A percentile compares a stretch with the other conserved stretches of the same genome.
Conservation (phyloP, 2,888 invertebrate species). For the Leucophenga maculata region DNA sequence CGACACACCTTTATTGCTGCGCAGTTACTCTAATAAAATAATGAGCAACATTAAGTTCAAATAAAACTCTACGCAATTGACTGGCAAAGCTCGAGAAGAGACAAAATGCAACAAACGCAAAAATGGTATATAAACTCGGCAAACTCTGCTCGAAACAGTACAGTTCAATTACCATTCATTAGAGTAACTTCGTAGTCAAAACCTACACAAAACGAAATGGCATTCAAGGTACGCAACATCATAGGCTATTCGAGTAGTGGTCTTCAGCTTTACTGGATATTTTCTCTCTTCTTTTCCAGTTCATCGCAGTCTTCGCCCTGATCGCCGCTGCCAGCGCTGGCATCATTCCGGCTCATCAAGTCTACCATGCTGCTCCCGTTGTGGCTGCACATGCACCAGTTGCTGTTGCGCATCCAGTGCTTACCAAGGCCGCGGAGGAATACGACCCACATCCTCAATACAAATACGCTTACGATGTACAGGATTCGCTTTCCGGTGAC, state of each 20-base stretch:
- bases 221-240: slow-evolving; percentile 57
- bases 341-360: slow-evolving; percentile 53
- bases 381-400: slow-evolving; percentile 45
- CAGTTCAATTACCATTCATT: slow-evolving; percentile 30
- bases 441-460: slow-evolving; percentile 69
- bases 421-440: slow-evolving; percentile 59
- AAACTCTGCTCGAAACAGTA: slow-evolving; percentile 16
- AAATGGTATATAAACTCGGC: slow-evolving; percentile 27
- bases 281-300: slow-evolving; percentile 45
- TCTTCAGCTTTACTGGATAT: neutral
- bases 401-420: slow-evolving; percentile 48
- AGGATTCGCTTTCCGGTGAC: slow-evolving; percentile 68
- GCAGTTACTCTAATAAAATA: neutral
- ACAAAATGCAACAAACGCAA: slow-evolving; percentile 18
- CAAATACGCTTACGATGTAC: slow-evolving; percentile 68
- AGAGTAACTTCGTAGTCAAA: slow-evolving; percentile 30
- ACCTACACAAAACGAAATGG: slow-evolving; percentile 45
- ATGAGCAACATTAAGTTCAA: neutral
- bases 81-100: slow-evolving; percentile 12
- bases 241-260: neutral
- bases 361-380: slow-evolving; percentile 51
- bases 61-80: neutral
- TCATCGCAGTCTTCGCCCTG: slow-evolving; percentile 60
- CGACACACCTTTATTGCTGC: slow-evolving; percentile 26
- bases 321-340: slow-evolving; percentile 66